Percentiles rank a stretch among this genome's conserved stretches.
These are phyloP conservation scores for Hydrozoanthus tunicans DNA, from an alignment of 64 coral and sea anemone genomes.

Conservation along the genomic window DNA sequence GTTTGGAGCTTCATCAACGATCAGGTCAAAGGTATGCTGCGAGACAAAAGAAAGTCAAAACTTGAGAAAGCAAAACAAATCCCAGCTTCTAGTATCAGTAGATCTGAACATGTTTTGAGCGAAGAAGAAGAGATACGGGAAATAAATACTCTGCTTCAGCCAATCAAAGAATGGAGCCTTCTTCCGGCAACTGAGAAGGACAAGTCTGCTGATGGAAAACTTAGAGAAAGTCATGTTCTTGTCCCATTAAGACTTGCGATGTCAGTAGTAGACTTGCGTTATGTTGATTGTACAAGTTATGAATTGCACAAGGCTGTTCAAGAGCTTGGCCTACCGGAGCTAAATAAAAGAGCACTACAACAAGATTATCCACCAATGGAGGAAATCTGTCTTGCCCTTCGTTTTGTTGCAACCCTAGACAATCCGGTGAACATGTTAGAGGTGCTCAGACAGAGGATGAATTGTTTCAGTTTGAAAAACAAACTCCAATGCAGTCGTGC, in stretches of 20 bases:
- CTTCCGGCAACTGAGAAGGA: slow-evolving; percentile 56
- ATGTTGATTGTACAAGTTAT: not conserved
- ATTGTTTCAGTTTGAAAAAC: not conserved
- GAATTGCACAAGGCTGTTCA: not conserved
- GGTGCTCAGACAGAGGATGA: slow-evolving; percentile 35
- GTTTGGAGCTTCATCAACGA: slow-evolving; percentile 59
- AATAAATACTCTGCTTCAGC: not conserved
- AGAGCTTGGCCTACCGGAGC: slow-evolving; percentile 29
- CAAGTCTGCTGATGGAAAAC: not conserved
- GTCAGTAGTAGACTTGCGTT: slow-evolving; percentile 30
- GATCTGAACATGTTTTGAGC: not conserved
- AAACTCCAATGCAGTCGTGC: not conserved
- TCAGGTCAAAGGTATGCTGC: not conserved
- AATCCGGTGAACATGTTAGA: slow-evolving; percentile 10
- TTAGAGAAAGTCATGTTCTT: not conserved
- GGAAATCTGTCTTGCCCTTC: not conserved
- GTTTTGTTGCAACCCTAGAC: slow-evolving; percentile 45
- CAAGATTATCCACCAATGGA: not conserved
- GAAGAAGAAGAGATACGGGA: slow-evolving; percentile 14
- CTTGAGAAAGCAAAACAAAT: not conserved
- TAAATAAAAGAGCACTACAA: not conserved
- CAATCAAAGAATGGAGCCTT: slow-evolving; percentile 50
- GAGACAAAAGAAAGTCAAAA: no score
- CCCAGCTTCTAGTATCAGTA: not conserved
- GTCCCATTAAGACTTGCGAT: slow-evolving; percentile 32